phyloP scores from a whole-genome alignment of 2,888 invertebrate genomes.

The Trachelus tabidus region DNA sequence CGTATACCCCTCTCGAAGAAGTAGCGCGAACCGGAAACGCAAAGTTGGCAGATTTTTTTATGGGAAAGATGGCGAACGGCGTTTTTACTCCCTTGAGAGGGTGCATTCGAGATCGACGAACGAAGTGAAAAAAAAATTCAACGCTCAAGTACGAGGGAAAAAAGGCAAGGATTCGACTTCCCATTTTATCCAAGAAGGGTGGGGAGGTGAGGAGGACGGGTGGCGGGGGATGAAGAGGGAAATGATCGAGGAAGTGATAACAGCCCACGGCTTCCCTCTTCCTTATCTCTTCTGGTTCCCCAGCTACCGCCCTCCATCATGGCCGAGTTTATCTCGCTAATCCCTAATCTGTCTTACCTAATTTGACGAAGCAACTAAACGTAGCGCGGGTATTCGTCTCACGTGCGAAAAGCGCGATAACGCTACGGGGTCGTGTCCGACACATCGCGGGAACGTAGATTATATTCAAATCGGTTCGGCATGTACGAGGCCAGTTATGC shows the following conservation, averaged over 20 bases:
- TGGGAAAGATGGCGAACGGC: slow-evolving; percentile 53
- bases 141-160: no score
- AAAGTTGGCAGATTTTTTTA: slow-evolving; percentile 61
- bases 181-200: no score
- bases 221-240: no score
- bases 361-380: not conserved
- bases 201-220: no score
- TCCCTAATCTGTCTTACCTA: no score
- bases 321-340: no score
- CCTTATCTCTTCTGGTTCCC: no score
- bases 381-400: slow-evolving; percentile 47
- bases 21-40: slow-evolving; percentile 63
- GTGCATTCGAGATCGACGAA: not conserved
- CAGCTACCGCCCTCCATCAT: no score
- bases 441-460: slow-evolving; percentile 45
- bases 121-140: no score
- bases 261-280: no score
- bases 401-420: slow-evolving; percentile 55
- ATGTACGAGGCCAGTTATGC: slow-evolving; percentile 22
- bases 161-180: no score
- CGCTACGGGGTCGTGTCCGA: slow-evolving; percentile 37
- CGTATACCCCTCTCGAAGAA: slow-evolving; percentile 38
- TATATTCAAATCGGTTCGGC: slow-evolving; percentile 45
- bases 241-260: no score
- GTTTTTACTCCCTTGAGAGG: not conserved